Base-by-base conservation (phyloP, 2,797 vertebrate species). In the Lepilemur septentrionalis region DNA sequence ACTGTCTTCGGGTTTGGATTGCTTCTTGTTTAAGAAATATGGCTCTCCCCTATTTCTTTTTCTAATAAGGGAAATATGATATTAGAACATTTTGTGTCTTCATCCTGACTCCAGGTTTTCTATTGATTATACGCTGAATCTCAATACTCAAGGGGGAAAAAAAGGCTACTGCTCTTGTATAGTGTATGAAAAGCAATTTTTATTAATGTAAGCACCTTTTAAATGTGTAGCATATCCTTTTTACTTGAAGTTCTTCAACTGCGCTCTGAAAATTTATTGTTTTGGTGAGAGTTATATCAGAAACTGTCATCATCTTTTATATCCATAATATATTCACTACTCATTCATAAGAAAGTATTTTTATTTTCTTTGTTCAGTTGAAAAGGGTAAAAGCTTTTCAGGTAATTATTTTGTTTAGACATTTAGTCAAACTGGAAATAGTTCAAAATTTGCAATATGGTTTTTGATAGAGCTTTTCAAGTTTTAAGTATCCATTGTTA, bases 311-410 rank as follows among this genome's bases (percentile, higher is more conserved):
- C 61, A 89, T 92, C 92, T 63, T 97, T 70, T 97, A 20, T 67
- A 67, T 35, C 63, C 38, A 55, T 91, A 95, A 88, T 86, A 41
- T 93, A 96, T 92, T 97, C 86, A 94, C 92, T 92, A 91, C 84
- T 82, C 41, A 89, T 93, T 97, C 87, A 95, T 83, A 89, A 35
- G 61, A 81, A 72, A 78, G 15, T 89, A 30, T 83, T 95, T 96
- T 95, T 95, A 93, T 96, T 97, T 96, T 91, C 46, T 83, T 95
- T 97, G 48, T 96, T 96, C 79, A 96, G 55, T 97, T 55, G 78
- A 97, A 94, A 78, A 95, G 96, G 91, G 94, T 92, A 91, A 97
- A 97, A 87, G 82, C 55, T 96, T 97, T 94, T 88, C 69, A 94
- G 82, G 17, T 78, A 94, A 94, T 93, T 86, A 84, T 89, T 97